Evolutionary conservation across 2,888 invertebrate genomes (phyloP).

Genomic region (Callyntrura sp.): DNA sequence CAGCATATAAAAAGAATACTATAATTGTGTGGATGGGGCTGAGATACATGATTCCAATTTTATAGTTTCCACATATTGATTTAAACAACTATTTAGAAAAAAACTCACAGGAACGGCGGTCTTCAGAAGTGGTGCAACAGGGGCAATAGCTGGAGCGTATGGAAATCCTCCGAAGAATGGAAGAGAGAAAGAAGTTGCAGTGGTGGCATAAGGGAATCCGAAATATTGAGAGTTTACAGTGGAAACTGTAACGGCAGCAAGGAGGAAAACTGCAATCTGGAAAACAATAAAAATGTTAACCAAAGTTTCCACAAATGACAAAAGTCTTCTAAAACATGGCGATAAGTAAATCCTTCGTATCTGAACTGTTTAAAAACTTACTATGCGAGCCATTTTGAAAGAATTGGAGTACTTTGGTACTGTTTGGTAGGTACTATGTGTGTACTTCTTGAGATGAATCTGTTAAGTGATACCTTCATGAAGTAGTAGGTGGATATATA

Average conservation of each 20-base stretch:
- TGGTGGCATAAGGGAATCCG: slow-evolving; percentile 41
- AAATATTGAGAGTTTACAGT: slow-evolving; percentile 34
- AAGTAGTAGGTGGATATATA: background rate
- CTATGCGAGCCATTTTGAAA: slow-evolving; percentile 49
- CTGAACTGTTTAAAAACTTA: slow-evolving; percentile 34
- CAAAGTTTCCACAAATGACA: background rate
- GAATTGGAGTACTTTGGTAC: background rate
- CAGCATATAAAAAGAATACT: background rate
- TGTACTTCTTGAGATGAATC: background rate
- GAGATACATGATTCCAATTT: too few relatives aligned
- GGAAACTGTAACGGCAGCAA: slow-evolving; percentile 8
- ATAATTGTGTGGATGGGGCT: background rate
- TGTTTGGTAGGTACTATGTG: background rate
- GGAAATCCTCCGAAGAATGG: slow-evolving; percentile 44
- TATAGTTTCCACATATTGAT: background rate
- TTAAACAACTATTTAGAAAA: background rate
- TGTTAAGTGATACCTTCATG: background rate
- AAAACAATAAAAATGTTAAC: background rate
- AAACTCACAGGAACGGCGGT: slow-evolving; percentile 43
- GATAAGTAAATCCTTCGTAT: too few relatives aligned
- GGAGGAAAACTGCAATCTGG: slow-evolving; percentile 1
- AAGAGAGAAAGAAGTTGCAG: slow-evolving; percentile 51
- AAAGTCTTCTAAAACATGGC: background rate
- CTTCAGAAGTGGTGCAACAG: background rate
- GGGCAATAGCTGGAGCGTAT: slow-evolving; percentile 34